Conservation (phyloP, 2,797 vertebrate species). For the Sebastes taczanowskii region DNA sequence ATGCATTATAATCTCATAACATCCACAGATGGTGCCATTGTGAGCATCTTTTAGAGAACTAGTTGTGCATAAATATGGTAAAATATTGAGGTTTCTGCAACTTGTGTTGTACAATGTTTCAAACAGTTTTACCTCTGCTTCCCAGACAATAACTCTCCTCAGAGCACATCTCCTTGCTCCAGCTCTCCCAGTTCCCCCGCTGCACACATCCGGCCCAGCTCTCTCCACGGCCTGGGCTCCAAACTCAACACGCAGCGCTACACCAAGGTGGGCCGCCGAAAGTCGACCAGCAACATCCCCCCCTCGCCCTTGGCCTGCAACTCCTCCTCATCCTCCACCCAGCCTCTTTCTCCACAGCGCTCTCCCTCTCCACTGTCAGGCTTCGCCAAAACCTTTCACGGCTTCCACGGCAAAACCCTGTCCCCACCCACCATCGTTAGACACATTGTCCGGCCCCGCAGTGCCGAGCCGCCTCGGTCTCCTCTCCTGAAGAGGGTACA, state of each 20-base stretch:
- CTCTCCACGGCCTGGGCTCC: constrained; percentile 91
- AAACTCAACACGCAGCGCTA: constrained; percentile 90
- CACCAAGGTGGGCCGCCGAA: constrained; percentile 91
- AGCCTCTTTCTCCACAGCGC: constrained; percentile 90
- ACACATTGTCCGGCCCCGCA: constrained; percentile 86
- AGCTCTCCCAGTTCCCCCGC: constrained; percentile 93
- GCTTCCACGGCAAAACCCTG: constrained; percentile 88
- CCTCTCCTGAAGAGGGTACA: constrained; percentile 94
- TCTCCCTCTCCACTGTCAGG: constrained; percentile 88
- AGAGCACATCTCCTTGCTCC: constrained; percentile 91
- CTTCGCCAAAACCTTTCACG: constrained; percentile 85
- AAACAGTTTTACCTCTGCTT: not conserved
- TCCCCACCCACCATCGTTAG: constrained; percentile 89
- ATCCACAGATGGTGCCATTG: not conserved
- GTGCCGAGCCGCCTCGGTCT: constrained; percentile 83
- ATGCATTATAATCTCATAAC: not conserved
- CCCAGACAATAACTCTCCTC: constrained; percentile 88
- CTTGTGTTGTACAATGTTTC: not conserved
- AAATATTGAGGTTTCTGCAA: not conserved
- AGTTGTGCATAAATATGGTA: not conserved
- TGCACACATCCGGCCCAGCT: constrained; percentile 92
- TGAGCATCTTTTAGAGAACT: not conserved
- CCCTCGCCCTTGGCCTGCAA: constrained; percentile 90
- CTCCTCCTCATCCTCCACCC: constrained; percentile 89
- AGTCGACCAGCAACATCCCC: constrained; percentile 97